A percentile compares a stretch with the other conserved stretches of the same genome.
phyloP scores from a whole-genome alignment of 2,797 vertebrate species.

The Galaxias olidus region DNA sequence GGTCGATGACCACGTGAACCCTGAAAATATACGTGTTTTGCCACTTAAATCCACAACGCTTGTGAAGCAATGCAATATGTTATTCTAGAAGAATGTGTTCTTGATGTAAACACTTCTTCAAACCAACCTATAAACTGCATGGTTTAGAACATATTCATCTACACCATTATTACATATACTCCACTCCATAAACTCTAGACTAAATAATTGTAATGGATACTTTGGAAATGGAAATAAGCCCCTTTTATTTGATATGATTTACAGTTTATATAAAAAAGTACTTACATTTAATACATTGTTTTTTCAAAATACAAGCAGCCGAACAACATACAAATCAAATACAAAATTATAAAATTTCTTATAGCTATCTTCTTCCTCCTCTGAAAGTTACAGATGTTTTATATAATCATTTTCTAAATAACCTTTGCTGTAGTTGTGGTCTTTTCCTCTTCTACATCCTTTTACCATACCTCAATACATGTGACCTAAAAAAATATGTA shows the following conservation, averaged over 20 bases:
- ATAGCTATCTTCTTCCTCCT: slow-evolving; percentile 75
- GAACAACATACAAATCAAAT: slow-evolving; percentile 87
- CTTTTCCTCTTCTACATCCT: slow-evolving; percentile 48
- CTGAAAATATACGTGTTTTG: slow-evolving; percentile 15
- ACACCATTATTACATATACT: too few species aligned
- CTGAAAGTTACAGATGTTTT: slow-evolving; percentile 67
- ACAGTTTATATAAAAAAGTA: slow-evolving; percentile 83
- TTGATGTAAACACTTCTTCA: too few species aligned
- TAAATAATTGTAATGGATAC: not conserved
- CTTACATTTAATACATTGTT: slow-evolving; percentile 85
- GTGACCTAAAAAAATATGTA: slow-evolving; percentile 74
- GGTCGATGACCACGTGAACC: slow-evolving; percentile 30
- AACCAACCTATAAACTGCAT: too few species aligned
- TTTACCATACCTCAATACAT: slow-evolving; percentile 57
- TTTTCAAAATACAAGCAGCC: slow-evolving; percentile 87
- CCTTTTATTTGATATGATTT: slow-evolving; percentile 85
- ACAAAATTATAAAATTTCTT: slow-evolving; percentile 87
- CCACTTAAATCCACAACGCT: not conserved
- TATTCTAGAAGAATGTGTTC: too few species aligned
- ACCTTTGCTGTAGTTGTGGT: slow-evolving; percentile 52
- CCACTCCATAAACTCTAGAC: too few species aligned
- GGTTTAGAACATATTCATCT: too few species aligned
- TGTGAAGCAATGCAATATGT: too few species aligned
- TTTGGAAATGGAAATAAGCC: slow-evolving; percentile 76
- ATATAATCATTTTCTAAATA: slow-evolving; percentile 67